phyloP scores from a whole-genome alignment of 1,140 invertebrate species.

The Lordiphosa mommai region DNA sequence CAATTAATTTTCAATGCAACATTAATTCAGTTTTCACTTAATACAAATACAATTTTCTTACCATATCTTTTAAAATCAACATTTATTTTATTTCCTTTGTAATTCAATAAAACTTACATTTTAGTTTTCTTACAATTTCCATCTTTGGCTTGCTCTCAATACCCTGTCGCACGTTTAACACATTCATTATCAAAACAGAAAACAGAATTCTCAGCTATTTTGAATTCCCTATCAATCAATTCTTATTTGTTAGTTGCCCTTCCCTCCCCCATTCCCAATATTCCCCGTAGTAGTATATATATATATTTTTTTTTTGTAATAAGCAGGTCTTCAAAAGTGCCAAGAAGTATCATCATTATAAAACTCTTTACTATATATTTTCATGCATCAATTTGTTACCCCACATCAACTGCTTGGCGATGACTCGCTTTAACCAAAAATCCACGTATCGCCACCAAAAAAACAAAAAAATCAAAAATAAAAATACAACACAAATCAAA shows the following conservation, averaged over 20 bases:
- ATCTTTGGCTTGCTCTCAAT: too few species aligned
- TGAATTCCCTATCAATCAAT: not conserved
- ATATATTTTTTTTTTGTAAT: too few species aligned
- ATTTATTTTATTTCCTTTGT: too few species aligned
- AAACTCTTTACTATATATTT: constrained; percentile 44
- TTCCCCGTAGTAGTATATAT: too few species aligned
- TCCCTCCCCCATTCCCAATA: not conserved
- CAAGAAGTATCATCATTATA: constrained; percentile 21
- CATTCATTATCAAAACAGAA: not conserved
- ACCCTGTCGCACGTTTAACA: not conserved
- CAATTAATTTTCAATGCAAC: too few species aligned
- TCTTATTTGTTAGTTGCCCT: constrained; percentile 1
- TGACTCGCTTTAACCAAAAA: constrained; percentile 42
- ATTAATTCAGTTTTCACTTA: too few species aligned
- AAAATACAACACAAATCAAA: constrained; percentile 17
- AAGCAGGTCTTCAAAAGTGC: not conserved
- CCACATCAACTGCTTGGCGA: constrained; percentile 45
- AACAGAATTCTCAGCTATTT: constrained; percentile 23
- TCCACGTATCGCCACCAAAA: constrained; percentile 55
- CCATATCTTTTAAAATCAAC: too few species aligned
- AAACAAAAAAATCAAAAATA: constrained; percentile 15
- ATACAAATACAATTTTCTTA: too few species aligned
- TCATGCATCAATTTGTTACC: constrained; percentile 51
- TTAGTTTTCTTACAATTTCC: too few species aligned
- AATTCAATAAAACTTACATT: too few species aligned